Evolutionary conservation across 2,888 invertebrate species (phyloP), one percentile per base, ranked within the genome.

Genomic region (Aplocera efformata): DNA sequence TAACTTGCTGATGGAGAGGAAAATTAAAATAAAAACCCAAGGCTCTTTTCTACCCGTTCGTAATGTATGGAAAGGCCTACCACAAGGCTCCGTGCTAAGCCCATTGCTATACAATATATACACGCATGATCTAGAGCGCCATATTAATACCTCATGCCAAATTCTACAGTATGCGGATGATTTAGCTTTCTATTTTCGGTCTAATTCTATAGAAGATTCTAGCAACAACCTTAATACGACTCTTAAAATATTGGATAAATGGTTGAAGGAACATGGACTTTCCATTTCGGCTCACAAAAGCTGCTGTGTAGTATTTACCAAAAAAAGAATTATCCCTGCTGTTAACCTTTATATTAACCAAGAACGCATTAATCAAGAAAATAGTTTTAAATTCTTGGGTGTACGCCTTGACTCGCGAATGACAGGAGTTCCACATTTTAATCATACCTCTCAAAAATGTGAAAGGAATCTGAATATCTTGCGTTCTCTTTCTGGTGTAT

Each of bases 141-240:
- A 30, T 5, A 21, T 53, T 0, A 30, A 32, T 6, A n/a, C 22
- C 5, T 34, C 30, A 10, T 48, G 49, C 13, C n/a, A 49, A 1
- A 23, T 59, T 0, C 25, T 62, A 3, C 60, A 59, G 30, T 60
- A 59, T 36, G 62, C 60, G 0, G 59, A 59, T 46, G 60, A 60
- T 22, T 6, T 58, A 4, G 42, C 41, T 1, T 24, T 58, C 0
- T 61, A 56, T 10, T n/a, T 34, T 0, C 9, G 33, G 3, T 10
- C 5, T 5, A 3, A 23, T 6, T 9, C 30, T 9, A 6, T 30
- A 20, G 20, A 32, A 6, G 22, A 33, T 0, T 11, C 27, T 10
- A 1, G 9, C 6, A 6, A 6, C 2, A 8, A 17, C 8, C 10
- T 46, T 2, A 32, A 33, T 10, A 7, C 17, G 5, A 32, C 51